phyloP scores from a whole-genome alignment of 2,888 invertebrate species.

The Plusia festucae region DNA sequence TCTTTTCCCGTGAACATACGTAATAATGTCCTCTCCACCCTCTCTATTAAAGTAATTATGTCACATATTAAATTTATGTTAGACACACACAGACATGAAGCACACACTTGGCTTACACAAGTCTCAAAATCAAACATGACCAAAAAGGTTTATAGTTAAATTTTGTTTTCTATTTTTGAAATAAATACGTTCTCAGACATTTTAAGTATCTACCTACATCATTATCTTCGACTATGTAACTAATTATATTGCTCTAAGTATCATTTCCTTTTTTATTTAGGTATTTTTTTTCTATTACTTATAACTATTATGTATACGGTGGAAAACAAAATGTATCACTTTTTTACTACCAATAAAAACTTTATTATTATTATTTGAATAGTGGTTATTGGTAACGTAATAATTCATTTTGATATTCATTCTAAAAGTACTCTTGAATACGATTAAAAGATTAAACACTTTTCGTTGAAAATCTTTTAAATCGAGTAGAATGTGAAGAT shows the following conservation, averaged over 20 bases:
- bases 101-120: background rate
- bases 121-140: no score
- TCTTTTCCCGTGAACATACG: no score
- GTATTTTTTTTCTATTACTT: no score
- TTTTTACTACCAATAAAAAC: no score
- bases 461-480: background rate
- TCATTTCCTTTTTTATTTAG: no score
- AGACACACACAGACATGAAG: background rate
- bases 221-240: no score
- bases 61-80: background rate
- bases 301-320: no score
- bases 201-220: background rate
- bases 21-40: background rate
- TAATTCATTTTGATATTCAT: background rate
- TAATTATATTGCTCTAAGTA: no score
- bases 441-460: background rate
- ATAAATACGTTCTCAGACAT: background rate
- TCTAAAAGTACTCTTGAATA: background rate
- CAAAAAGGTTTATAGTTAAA: no score
- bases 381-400: background rate
- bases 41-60: background rate
- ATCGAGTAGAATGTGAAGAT: background rate
- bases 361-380: no score
- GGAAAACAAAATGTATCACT: no score
- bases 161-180: no score